These are phyloP conservation scores for Pyralis farinalis DNA, from an alignment of 2,888 invertebrate species.

Conservation along the genomic window DNA sequence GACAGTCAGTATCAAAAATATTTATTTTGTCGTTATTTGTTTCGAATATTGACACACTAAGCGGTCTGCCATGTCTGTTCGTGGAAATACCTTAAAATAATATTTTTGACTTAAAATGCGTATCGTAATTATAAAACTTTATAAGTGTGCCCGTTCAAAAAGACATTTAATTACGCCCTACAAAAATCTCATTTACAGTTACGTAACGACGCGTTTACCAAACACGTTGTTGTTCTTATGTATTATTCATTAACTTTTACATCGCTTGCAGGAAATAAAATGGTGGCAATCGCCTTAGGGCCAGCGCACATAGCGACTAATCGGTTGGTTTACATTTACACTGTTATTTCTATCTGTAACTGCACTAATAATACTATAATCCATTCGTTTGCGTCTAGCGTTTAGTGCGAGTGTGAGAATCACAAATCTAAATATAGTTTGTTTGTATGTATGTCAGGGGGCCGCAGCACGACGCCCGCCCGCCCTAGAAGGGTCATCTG, in stretches of 20 bases:
- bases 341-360: constrained; percentile 17
- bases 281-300: background rate
- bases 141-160: constrained; percentile 10
- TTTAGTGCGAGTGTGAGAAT: constrained; percentile 54
- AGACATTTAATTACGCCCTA: constrained; percentile 6
- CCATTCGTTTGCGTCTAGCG: constrained; percentile 58
- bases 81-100: too few relatives aligned
- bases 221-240: constrained; percentile 3
- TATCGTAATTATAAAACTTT: background rate
- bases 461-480: constrained; percentile 49
- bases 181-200: background rate
- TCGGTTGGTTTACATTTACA: background rate
- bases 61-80: constrained; percentile 18
- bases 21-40: constrained; percentile 25
- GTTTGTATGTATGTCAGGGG: constrained; percentile 76
- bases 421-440: constrained; percentile 69
- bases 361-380: constrained; percentile 57
- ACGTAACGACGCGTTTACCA: background rate
- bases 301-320: too few relatives aligned
- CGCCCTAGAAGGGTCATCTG: constrained; percentile 72
- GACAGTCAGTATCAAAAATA: constrained; percentile 26
- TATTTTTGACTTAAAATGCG: constrained; percentile 17
- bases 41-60: constrained; percentile 34
- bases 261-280: constrained; percentile 2
- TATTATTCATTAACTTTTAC: constrained; percentile 6